Conservation (phyloP, 2,797 vertebrate genomes). For the Eleutherodactylus coqui region DNA sequence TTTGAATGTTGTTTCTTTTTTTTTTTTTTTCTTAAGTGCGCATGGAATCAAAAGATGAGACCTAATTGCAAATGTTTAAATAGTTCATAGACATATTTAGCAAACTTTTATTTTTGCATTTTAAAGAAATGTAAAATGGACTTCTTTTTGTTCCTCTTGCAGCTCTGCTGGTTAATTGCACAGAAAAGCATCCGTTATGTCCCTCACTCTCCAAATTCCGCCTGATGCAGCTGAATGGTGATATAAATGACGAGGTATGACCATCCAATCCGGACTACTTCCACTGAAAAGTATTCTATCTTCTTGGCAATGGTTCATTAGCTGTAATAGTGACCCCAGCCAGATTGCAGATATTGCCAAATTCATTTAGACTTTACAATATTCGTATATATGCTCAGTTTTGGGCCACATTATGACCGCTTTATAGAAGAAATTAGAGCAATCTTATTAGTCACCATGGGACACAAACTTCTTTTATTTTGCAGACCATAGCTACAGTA, state of each 20-base stretch:
- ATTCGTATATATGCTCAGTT: no score
- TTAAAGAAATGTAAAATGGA: background rate
- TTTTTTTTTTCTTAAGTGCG: background rate
- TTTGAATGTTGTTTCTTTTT: background rate
- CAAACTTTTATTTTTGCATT: no score
- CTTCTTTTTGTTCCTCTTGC: background rate
- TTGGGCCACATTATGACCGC: no score
- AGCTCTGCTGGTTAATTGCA: slow-evolving; percentile 72
- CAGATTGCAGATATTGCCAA: no score
- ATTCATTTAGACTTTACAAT: no score
- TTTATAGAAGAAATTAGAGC: no score
- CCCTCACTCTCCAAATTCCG: slow-evolving; percentile 89
- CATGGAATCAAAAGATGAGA: no score
- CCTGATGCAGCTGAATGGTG: slow-evolving; percentile 85
- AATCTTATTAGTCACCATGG: no score
- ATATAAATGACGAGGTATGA: slow-evolving; percentile 69
- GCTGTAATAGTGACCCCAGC: no score
- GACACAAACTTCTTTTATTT: background rate
- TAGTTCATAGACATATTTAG: background rate
- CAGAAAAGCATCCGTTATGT: slow-evolving; percentile 84
- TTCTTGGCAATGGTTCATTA: no score
- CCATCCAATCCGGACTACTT: background rate
- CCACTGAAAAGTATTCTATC: no score
- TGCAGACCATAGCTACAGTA: slow-evolving; percentile 85
- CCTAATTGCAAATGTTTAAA: background rate